Base-by-base conservation (phyloP, 2,888 invertebrate genomes). In the Drosophila neonasuta region DNA sequence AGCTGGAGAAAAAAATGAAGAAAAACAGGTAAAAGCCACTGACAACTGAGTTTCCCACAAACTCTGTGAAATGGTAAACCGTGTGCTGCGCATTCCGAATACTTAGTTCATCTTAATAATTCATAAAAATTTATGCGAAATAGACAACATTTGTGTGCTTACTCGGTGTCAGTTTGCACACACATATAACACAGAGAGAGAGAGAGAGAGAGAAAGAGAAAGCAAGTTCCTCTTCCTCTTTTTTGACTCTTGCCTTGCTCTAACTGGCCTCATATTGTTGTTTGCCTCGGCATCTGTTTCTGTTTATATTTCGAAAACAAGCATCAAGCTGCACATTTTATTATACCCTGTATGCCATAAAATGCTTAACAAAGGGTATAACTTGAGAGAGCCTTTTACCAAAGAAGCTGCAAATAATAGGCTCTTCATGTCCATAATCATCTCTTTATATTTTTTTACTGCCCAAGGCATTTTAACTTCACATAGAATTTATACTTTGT, bases 61-160 rank as follows among this genome's bases (percentile, higher is more conserved):
- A 24, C 24, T 24, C 4, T 8, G 11, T 73, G 77, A 79, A 85
- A 79, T 63, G 66, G 59, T 46, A 66, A 69, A 58, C 68, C 76
- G 68, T 68, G 42, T 59, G n/a, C 48, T 46, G n/a, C 55, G 55
- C 67, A 74, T 61, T 66, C 44, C 48, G 56, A 79, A 76, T 76
- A 66, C 71, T 76, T 77, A 68, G 65, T 60, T 87, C 83, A 67
- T 65, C 69, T 79, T 85, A 82, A 81, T 85, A 85, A 79, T 81
- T 81, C 83, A 82, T 79, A 70, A 77, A 81, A 82, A 87, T 85
- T 45, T 85, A 71, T 85, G 69, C 68, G 77, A 79, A 81, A 87
- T 85, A 82, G 77, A 76, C 80, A 75, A 68, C 72, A 58, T 65
- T 71, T 72, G 64, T 52, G 49, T 29, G 46, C 24, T 55, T 42